These are phyloP conservation scores for Pomacea canaliculata DNA, from an alignment of 2,888 invertebrate genomes.

Conservation along the genomic window DNA sequence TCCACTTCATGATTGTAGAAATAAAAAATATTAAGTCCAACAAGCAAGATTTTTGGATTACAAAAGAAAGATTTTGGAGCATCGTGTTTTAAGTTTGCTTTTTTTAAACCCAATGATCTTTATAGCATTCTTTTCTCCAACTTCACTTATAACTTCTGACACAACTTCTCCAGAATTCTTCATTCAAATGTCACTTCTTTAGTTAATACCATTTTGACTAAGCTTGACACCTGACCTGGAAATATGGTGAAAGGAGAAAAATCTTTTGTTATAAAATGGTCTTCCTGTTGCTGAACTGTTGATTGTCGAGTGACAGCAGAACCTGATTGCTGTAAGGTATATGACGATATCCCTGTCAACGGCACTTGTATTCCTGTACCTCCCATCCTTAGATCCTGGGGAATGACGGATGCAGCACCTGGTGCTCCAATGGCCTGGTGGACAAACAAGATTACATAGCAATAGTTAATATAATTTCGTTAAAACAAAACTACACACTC, in stretches of 20 bases:
- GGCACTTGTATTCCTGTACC: background rate
- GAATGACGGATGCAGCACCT: background rate
- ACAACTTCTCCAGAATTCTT: too few relatives aligned
- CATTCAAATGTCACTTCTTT: too few relatives aligned
- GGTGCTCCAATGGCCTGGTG: constrained; percentile 9
- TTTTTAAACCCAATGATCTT: too few relatives aligned
- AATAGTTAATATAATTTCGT: background rate
- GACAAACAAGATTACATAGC: background rate
- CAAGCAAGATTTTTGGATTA: too few relatives aligned
- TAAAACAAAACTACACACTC: background rate
- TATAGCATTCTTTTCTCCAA: too few relatives aligned
- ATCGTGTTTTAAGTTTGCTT: too few relatives aligned
- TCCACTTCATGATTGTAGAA: too few relatives aligned
- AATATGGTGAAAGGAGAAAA: constrained; percentile 6
- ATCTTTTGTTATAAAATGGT: background rate
- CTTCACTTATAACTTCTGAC: too few relatives aligned
- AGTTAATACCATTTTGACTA: too few relatives aligned
- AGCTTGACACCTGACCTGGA: constrained; percentile 1
- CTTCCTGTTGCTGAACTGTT: constrained; percentile 2
- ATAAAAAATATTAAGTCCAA: too few relatives aligned
- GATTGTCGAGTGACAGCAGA: constrained; percentile 3
- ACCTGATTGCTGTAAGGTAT: background rate
- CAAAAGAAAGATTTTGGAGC: too few relatives aligned
- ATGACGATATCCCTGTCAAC: background rate
- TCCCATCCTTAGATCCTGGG: constrained; percentile 6